phyloP scores from a whole-genome alignment of 2,888 invertebrate species.

The Troides aeacus region DNA sequence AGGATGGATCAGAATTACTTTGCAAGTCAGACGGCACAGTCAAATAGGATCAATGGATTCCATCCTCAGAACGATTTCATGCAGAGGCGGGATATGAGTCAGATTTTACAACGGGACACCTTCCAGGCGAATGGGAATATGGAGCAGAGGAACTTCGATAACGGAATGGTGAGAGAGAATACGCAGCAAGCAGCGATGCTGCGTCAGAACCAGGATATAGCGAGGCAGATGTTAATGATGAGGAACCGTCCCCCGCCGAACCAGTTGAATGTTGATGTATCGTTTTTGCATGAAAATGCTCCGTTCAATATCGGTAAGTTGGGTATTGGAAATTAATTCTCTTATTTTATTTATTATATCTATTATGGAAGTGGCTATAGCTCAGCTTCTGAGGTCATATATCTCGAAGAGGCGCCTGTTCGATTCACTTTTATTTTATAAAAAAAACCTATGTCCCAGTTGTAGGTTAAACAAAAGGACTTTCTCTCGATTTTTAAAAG shows the following conservation, averaged over 20 bases:
- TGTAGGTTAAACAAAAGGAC: too few relatives aligned
- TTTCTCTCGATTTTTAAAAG: too few relatives aligned
- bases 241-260: conserved; percentile 67
- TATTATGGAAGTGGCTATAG: not conserved
- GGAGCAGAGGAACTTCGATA: conserved; percentile 61
- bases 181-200: conserved; percentile 57
- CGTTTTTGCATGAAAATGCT: conserved; percentile 68
- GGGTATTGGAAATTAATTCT: not conserved
- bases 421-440: too few relatives aligned
- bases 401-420: too few relatives aligned
- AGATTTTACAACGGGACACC: conserved; percentile 53
- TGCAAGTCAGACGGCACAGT: conserved; percentile 50
- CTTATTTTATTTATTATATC: not conserved
- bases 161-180: conserved; percentile 49
- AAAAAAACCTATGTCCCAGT: too few relatives aligned
- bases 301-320: conserved; percentile 64
- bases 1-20: conserved; percentile 62
- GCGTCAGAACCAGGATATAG: conserved; percentile 68
- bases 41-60: conserved; percentile 56
- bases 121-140: conserved; percentile 50
- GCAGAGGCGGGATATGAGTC: conserved; percentile 60
- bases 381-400: not conserved
- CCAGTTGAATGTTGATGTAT: conserved; percentile 70
- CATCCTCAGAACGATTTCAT: conserved; percentile 60
- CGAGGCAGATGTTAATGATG: conserved; percentile 70